Percentiles rank a stretch among this genome's conserved stretches.
These are phyloP conservation scores for Neodiprion virginianus DNA, from an alignment of 1,140 invertebrate species.

Conservation along the genomic window DNA sequence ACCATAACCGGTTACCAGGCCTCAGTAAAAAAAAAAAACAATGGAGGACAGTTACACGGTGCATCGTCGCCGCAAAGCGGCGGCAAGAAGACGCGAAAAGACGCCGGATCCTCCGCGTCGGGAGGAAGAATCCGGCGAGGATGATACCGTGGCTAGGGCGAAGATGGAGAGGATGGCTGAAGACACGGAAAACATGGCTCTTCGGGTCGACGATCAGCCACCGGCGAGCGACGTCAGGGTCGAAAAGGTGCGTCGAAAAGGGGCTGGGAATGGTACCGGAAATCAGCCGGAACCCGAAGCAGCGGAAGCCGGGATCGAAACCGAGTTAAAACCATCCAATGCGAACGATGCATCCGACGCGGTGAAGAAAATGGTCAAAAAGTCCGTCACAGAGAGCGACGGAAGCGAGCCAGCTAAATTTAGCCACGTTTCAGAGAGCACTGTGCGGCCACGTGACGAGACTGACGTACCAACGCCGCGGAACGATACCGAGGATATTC, in stretches of 20 bases:
- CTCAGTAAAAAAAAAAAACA: background rate
- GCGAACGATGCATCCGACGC: background rate
- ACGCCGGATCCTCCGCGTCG: constrained; percentile 43
- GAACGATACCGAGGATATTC: constrained; percentile 12
- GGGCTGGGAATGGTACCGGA: too few species aligned
- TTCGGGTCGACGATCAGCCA: background rate
- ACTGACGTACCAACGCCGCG: background rate
- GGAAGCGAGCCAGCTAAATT: background rate
- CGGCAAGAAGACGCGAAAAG: constrained; percentile 50
- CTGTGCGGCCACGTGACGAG: background rate
- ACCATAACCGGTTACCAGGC: too few species aligned
- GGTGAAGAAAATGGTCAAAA: background rate
- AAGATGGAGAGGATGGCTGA: constrained; percentile 55
- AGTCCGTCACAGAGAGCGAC: background rate
- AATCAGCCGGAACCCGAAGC: too few species aligned
- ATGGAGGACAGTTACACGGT: constrained; percentile 60
- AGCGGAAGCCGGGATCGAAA: background rate
- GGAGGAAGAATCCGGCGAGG: constrained; percentile 33
- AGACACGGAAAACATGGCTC: constrained; percentile 48
- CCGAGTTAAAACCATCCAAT: background rate
- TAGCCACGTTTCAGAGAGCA: background rate
- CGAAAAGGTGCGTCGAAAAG: too few species aligned
- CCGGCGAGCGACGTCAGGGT: background rate
- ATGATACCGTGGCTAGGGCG: constrained; percentile 25
- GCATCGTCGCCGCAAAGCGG: constrained; percentile 53